Percentiles rank a stretch among this genome's conserved stretches.
Conservation (phyloP, 2,113 vertebrate genomes). For the cattle (Bos taurus) region DNA sequence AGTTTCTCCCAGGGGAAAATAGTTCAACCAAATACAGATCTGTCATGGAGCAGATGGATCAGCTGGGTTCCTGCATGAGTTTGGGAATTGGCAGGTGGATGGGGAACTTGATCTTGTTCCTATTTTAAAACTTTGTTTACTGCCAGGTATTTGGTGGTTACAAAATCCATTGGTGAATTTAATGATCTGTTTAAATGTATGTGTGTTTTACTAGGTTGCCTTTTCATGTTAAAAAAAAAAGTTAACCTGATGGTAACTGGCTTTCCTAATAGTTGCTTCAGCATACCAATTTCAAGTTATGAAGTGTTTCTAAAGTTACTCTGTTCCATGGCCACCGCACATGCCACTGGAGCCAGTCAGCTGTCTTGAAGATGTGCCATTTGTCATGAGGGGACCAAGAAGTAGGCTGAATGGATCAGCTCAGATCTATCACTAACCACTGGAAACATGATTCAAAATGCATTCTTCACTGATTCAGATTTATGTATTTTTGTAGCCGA, state of each 20-base stretch:
- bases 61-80: not conserved
- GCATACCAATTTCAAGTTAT: not conserved
- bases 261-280: not conserved
- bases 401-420: slow-evolving; percentile 1
- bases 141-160: slow-evolving; percentile 35
- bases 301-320: slow-evolving; percentile 9
- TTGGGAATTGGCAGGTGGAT: slow-evolving; percentile 37
- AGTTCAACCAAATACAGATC: not conserved
- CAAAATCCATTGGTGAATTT: slow-evolving; percentile 31
- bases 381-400: not conserved
- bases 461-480: not conserved
- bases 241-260: not conserved
- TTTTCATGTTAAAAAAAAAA: not conserved
- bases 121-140: slow-evolving; percentile 73
- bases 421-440: not conserved
- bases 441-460: not conserved
- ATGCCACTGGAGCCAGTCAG: not conserved
- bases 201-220: not conserved
- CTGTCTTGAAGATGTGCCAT: slow-evolving; percentile 45
- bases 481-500: not conserved
- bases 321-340: not conserved
- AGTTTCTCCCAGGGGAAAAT: not conserved
- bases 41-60: not conserved
- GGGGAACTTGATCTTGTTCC: slow-evolving; percentile 64
- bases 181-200: slow-evolving; percentile 31